Conservation (phyloP, 2,113 vertebrate genomes). For the Labrus mixtus region DNA sequence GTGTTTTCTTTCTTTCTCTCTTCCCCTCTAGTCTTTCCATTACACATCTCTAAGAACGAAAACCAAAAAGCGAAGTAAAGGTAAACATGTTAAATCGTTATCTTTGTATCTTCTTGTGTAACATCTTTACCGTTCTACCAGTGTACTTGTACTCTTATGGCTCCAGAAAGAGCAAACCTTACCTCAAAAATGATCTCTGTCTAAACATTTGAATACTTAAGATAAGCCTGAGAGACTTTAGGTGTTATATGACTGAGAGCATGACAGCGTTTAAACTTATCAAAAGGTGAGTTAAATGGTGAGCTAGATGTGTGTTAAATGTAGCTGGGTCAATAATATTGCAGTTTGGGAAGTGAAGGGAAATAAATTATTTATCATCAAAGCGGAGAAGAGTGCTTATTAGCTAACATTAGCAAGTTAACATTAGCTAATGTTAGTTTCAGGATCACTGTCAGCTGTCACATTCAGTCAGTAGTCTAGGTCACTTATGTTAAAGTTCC, state of each 20-base stretch:
- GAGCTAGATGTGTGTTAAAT: too few species aligned
- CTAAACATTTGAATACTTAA: not conserved
- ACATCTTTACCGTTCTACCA: not conserved
- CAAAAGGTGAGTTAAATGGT: not conserved
- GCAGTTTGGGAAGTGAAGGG: too few species aligned
- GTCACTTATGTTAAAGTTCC: too few species aligned
- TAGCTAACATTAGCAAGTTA: too few species aligned
- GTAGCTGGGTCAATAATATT: too few species aligned
- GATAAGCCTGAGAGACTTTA: slow-evolving; percentile 1
- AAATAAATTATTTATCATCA: too few species aligned
- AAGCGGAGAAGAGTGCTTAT: too few species aligned
- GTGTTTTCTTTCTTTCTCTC: slow-evolving; percentile 48
- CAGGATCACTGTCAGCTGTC: too few species aligned
- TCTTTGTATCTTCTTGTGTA: not conserved
- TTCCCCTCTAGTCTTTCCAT: slow-evolving; percentile 87
- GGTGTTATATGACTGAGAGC: not conserved
- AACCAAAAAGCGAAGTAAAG: slow-evolving; percentile 93
- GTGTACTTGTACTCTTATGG: not conserved
- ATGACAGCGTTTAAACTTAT: slow-evolving; percentile 13
- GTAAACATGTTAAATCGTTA: slow-evolving; percentile 70
- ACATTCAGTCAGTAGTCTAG: too few species aligned
- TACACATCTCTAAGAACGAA: slow-evolving; percentile 92
- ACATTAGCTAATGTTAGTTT: too few species aligned
- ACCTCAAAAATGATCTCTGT: not conserved
- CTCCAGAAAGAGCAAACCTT: not conserved